Evolutionary conservation across 2,888 invertebrate species (phyloP).

Genomic region (Tiliacea citrago): DNA sequence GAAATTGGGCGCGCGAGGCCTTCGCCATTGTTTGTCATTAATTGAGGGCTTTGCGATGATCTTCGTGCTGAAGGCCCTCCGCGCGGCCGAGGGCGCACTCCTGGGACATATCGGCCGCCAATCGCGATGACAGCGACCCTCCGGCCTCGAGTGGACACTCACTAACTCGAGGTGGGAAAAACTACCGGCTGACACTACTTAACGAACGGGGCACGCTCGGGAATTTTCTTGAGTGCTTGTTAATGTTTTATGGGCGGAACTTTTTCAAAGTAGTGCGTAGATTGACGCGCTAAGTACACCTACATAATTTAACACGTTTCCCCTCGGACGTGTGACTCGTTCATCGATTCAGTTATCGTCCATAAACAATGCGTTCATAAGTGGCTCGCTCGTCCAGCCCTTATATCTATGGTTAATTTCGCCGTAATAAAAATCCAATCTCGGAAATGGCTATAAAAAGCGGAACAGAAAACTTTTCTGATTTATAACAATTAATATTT

Average conservation of each 20-base stretch:
- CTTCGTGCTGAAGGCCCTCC: constrained; percentile 80
- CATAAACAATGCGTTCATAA: constrained; percentile 69
- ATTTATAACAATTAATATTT: constrained; percentile 91
- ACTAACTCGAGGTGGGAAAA: constrained; percentile 87
- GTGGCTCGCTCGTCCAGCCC: constrained; percentile 62
- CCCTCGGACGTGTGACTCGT: constrained; percentile 79
- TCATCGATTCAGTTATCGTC: constrained; percentile 76
- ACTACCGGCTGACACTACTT: constrained; percentile 90
- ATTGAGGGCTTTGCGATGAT: constrained; percentile 89
- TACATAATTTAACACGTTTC: constrained; percentile 89
- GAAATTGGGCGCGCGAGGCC: constrained; percentile 85
- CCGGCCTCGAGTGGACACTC: constrained; percentile 81
- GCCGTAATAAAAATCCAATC: constrained; percentile 85
- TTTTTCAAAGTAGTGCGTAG: constrained; percentile 89
- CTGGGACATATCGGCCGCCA: constrained; percentile 88
- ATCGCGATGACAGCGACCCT: constrained; percentile 89
- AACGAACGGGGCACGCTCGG: constrained; percentile 87
- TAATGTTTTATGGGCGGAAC: constrained; percentile 91
- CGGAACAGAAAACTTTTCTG: constrained; percentile 84
- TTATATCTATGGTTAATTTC: constrained; percentile 75
- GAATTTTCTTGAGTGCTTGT: constrained; percentile 90
- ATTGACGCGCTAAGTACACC: constrained; percentile 89
- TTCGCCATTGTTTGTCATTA: constrained; percentile 87
- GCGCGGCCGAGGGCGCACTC: constrained; percentile 83
- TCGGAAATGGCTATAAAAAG: constrained; percentile 82